phyloP scores from a whole-genome alignment of 2,888 invertebrate species.

The Netelia inedita region DNA sequence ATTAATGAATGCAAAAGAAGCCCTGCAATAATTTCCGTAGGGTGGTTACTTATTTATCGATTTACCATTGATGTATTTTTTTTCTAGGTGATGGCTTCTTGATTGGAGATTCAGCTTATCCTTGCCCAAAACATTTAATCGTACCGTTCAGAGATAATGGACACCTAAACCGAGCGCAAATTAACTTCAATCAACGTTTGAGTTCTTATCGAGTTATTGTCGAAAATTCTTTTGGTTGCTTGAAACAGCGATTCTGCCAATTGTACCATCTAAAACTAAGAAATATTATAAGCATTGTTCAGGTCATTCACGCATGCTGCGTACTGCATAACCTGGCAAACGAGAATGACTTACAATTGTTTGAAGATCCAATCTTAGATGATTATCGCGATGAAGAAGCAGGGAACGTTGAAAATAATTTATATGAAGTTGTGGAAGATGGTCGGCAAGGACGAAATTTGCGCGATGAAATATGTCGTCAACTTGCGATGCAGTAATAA shows the following conservation, averaged over 20 bases:
- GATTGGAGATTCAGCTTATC: not conserved
- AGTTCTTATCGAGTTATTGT: not conserved
- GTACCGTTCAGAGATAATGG: not conserved
- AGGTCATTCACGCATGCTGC: not conserved
- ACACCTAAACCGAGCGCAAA: not conserved
- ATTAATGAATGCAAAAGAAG: no score
- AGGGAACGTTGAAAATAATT: no score
- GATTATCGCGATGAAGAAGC: not conserved
- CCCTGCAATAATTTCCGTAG: no score
- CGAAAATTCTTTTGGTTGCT: not conserved
- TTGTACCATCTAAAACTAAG: not conserved
- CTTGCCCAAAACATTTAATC: not conserved
- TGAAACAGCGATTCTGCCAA: not conserved
- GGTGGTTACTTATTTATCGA: no score
- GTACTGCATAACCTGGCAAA: not conserved
- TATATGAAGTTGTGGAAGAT: no score
- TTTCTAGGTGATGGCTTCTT: not conserved
- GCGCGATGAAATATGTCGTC: slow-evolving; percentile 2
- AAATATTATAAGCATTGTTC: not conserved
- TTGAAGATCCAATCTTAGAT: slow-evolving; percentile 1
- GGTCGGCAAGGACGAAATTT: not conserved
- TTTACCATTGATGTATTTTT: no score
- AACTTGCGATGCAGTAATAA: not conserved
- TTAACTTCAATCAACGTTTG: not conserved
- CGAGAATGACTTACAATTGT: no score